phyloP scores from a whole-genome alignment of 2,797 vertebrate genomes.

The Dicrostonyx torquatus region DNA sequence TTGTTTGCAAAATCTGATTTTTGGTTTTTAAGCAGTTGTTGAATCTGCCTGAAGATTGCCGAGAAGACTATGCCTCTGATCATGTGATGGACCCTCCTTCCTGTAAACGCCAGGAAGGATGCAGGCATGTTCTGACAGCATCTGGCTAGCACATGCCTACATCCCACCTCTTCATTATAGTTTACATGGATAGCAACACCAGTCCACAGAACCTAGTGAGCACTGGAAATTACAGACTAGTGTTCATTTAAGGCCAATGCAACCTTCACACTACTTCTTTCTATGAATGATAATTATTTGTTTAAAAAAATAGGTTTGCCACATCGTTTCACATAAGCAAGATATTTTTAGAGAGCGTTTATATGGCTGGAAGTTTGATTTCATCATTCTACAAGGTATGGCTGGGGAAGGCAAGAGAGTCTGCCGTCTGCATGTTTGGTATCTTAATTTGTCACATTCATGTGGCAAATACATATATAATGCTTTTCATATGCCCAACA shows the following conservation, averaged over 20 bases:
- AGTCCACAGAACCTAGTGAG: background rate
- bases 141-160: accelerated
- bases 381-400: background rate
- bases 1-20: background rate
- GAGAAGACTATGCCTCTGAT: background rate
- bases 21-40: background rate
- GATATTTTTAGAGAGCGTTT: background rate
- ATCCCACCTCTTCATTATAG: accelerated
- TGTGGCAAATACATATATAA: background rate
- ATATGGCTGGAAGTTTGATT: background rate
- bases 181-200: constrained; percentile 23
- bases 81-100: background rate
- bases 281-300: background rate
- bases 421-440: background rate
- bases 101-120: background rate
- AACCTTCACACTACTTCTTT: background rate
- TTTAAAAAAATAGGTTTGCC: background rate
- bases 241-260: background rate
- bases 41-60: background rate
- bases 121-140: background rate
- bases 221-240: background rate
- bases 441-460: constrained; percentile 7
- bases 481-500: background rate
- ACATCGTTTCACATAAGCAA: background rate
- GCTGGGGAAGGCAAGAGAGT: background rate